Conservation (phyloP, 2,888 invertebrate species). For the Ormyrus pomaceus region DNA sequence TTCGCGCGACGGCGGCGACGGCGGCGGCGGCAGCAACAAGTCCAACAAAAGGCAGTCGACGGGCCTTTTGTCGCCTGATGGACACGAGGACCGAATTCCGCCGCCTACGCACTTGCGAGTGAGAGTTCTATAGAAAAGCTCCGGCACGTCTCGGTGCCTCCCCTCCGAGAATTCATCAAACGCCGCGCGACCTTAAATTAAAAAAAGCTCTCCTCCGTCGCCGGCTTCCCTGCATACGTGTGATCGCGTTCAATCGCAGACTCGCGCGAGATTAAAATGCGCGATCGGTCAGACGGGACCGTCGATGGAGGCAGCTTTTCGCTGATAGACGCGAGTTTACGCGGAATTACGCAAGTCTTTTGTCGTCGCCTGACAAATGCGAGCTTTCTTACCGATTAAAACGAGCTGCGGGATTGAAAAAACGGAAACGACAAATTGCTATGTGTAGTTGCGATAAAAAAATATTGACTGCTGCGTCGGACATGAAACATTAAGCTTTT, state of each 20-base stretch:
- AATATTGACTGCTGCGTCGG: too few relatives aligned
- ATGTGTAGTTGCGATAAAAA: too few relatives aligned
- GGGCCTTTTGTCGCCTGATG: conserved; percentile 26
- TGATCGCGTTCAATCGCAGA: not conserved
- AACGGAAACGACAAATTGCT: too few relatives aligned
- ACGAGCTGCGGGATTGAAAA: too few relatives aligned
- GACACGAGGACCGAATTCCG: conserved; percentile 34
- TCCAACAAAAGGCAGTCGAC: conserved; percentile 26
- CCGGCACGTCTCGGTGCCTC: not conserved
- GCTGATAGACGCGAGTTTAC: not conserved
- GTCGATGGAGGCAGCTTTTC: not conserved
- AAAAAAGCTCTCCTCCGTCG: conserved; percentile 13
- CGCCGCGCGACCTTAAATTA: conserved; percentile 42
- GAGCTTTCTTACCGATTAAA: too few relatives aligned
- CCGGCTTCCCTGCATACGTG: not conserved
- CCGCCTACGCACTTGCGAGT: conserved; percentile 19
- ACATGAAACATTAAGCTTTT: too few relatives aligned
- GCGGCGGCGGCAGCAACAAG: conserved; percentile 24
- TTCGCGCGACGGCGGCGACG: not conserved
- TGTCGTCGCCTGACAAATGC: not conserved
- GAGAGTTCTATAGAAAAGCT: conserved; percentile 8
- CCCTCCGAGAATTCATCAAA: conserved; percentile 23
- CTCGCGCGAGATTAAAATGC: conserved; percentile 39
- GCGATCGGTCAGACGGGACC: conserved; percentile 25
- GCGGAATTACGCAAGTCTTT: conserved; percentile 11